Base-by-base conservation (phyloP, 2,113 vertebrate genomes). In the Pelodiscus sinensis region DNA sequence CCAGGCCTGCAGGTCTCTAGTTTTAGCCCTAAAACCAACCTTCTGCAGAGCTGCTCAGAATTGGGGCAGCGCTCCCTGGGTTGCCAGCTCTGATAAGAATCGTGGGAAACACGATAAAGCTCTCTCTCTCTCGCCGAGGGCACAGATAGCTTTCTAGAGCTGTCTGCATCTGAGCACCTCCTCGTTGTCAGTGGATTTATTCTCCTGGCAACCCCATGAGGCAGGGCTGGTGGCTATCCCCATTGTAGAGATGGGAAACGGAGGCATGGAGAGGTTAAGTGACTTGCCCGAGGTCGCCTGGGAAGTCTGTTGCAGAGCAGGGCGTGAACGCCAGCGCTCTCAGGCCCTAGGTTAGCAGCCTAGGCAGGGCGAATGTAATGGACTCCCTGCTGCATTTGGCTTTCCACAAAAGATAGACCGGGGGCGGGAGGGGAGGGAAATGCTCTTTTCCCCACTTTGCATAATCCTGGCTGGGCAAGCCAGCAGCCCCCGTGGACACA, bases 391-490 rank as follows among this genome's bases (percentile, higher is more conserved):
- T 54, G 52, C 52, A 13, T 10, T n/a, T 18, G 65, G 65, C 31
- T 18, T 68, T 68, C 80, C 14, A 4, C 50, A 16, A 7, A 19
- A n/a, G 56, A 51, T 8, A 29, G 3, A 3, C 21, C 0, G 12
- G 8, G 8, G 31, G 68, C 71, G 16, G 38, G 9, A 6, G 44
- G 44, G 44, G 38, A 44, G 38, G 38, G 38, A 44, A 44, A 44
- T 19, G 5, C 0, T 5, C 38, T 44, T 54, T 52, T 22, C 44
- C 57, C 1, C 0, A 31, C 77, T 83, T 22, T 2, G 27, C 2
- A 71, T 55, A 18, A 55, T 10, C 54, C n/a, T 4, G 2, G 15
- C 44, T 35, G n/a, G 8, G 29, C n/a, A 68, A 68, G 9, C 31
- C 31, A 2, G 31, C 29, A n/a, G 15, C 29, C 13, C 18, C 31